Conservation (phyloP, 2,797 vertebrate genomes). For the Acropternis orthonyx region DNA sequence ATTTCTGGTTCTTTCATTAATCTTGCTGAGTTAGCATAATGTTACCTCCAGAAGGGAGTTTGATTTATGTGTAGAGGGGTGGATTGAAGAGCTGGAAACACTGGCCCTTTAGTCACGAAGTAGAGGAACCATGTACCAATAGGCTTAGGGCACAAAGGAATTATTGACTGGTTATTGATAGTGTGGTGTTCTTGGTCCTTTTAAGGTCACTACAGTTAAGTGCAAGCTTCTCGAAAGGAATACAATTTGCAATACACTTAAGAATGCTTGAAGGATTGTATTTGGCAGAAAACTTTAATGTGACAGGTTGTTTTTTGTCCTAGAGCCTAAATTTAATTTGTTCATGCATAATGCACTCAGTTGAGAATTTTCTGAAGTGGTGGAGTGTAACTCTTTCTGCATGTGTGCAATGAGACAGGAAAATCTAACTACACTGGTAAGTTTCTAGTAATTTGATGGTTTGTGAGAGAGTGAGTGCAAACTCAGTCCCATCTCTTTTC, state of each 20-base stretch:
- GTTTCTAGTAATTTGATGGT: background rate
- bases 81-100: background rate
- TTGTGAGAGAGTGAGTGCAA: background rate
- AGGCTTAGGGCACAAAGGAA: background rate
- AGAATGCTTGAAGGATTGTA: background rate
- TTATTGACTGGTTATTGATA: background rate
- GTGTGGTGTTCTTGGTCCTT: background rate
- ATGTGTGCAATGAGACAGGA: background rate
- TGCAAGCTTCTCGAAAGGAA: background rate
- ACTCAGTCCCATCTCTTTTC: background rate
- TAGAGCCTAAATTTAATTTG: constrained; percentile 5
- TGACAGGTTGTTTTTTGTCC: background rate
- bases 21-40: background rate
- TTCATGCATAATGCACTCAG: background rate
- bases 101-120: background rate
- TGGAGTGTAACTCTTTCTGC: background rate
- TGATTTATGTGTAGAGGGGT: background rate
- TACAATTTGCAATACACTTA: background rate
- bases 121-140: background rate
- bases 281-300: background rate
- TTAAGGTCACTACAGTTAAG: background rate
- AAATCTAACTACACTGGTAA: background rate
- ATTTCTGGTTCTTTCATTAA: background rate
- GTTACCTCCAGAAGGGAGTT: background rate
- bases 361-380: background rate